phyloP scores from a whole-genome alignment of 1,140 invertebrate species.

The Drosophila teissieri region DNA sequence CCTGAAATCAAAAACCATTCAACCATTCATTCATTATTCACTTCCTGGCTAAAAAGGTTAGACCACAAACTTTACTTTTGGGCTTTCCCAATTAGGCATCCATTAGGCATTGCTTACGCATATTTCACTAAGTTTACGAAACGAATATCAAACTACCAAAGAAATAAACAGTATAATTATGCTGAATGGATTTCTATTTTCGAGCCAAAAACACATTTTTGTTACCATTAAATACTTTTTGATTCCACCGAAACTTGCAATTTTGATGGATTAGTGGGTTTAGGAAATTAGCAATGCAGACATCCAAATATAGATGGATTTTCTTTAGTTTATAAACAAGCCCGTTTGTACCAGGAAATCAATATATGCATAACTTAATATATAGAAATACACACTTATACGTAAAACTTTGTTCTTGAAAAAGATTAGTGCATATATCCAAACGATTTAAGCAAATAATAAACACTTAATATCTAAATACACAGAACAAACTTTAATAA shows the following conservation, averaged over 20 bases:
- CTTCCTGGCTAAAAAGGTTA: slow-evolving; percentile 8
- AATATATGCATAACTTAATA: slow-evolving; percentile 7
- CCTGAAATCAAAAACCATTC: slow-evolving; percentile 2
- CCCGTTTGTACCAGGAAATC: background rate
- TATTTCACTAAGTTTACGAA: slow-evolving; percentile 1
- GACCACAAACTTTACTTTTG: slow-evolving; percentile 1
- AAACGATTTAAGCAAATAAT: background rate
- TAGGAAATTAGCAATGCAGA: background rate
- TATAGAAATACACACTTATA: slow-evolving; percentile 12
- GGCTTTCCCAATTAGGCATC: too few species aligned
- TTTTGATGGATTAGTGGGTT: background rate
- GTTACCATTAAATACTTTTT: background rate
- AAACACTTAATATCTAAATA: slow-evolving; percentile 23
- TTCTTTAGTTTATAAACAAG: slow-evolving; percentile 7
- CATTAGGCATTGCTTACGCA: background rate
- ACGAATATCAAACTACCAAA: slow-evolving; percentile 1
- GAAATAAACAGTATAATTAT: background rate
- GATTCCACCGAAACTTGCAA: background rate
- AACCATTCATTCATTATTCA: slow-evolving; percentile 5
- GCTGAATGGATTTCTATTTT: background rate
- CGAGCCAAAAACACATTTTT: background rate
- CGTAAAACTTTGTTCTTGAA: slow-evolving; percentile 33
- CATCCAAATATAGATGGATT: background rate
- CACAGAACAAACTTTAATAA: slow-evolving; percentile 8
- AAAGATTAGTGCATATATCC: slow-evolving; percentile 32